Evolutionary conservation across 2,797 vertebrate species (phyloP).

Genomic region (Lateolabrax maculatus): DNA sequence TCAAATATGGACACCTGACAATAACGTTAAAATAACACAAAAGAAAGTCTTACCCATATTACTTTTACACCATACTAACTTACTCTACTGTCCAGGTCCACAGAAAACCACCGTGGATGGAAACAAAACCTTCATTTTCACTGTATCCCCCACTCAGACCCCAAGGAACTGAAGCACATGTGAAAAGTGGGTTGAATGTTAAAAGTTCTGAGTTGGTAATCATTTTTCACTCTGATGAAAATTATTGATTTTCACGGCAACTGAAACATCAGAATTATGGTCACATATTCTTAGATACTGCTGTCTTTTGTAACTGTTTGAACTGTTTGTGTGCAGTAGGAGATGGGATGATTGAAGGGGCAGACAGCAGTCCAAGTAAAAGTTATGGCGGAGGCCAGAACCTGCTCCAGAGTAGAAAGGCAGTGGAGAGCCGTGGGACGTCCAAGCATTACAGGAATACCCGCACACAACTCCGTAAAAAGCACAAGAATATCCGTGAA

Average conservation of each 20-base stretch:
- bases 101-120: conserved; percentile 49
- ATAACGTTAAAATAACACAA: background rate
- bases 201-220: background rate
- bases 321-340: conserved; percentile 18
- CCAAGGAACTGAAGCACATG: background rate
- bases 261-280: background rate
- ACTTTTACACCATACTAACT: background rate
- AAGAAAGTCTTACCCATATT: background rate
- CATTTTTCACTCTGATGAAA: background rate
- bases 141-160: background rate
- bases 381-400: conserved; percentile 1
- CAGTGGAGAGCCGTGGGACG: background rate
- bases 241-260: background rate
- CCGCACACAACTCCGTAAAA: background rate
- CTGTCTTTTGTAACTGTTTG: background rate
- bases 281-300: background rate
- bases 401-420: background rate
- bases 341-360: background rate
- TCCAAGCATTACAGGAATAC: background rate
- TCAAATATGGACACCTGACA: background rate
- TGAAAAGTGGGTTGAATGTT: conserved; percentile 18
- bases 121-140: conserved; percentile 49
- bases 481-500: conserved; percentile 24
- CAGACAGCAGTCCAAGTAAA: background rate
- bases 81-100: conserved; percentile 6